A percentile compares a stretch with the other conserved stretches of the same genome.
These are phyloP conservation scores for Rhyacichthys aspro DNA, from an alignment of 2,797 vertebrate species.

Conservation along the genomic window DNA sequence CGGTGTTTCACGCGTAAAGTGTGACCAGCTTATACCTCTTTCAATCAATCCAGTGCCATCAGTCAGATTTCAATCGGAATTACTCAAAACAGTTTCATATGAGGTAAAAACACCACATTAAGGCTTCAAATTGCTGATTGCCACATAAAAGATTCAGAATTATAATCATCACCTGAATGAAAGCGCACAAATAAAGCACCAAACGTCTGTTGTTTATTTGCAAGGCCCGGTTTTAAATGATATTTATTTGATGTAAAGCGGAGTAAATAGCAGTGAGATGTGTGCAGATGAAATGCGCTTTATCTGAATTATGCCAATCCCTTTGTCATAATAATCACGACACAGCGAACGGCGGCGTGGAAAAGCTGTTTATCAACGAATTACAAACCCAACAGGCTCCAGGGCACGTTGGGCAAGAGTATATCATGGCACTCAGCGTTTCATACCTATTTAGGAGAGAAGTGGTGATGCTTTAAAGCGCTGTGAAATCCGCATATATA, in stretches of 20 bases:
- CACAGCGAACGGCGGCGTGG: constrained; percentile 54
- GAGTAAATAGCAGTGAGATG: constrained; percentile 51
- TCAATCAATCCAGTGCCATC: constrained; percentile 12
- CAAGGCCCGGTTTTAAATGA: constrained; percentile 45
- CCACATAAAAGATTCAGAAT: constrained; percentile 68
- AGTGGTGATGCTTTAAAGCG: constrained; percentile 58
- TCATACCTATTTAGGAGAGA: constrained; percentile 63
- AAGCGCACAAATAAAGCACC: neutral
- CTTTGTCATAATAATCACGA: constrained; percentile 64
- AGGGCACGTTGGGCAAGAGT: constrained; percentile 60
- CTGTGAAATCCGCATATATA: constrained; percentile 63
- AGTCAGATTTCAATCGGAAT: constrained; percentile 25
- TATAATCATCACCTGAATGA: constrained; percentile 63
- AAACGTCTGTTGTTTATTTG: constrained; percentile 9
- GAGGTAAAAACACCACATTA: constrained; percentile 66
- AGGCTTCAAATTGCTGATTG: constrained; percentile 67
- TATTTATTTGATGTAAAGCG: constrained; percentile 55
- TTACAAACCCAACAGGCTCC: constrained; percentile 67
- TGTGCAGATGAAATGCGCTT: constrained; percentile 61
- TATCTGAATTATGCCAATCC: constrained; percentile 59
- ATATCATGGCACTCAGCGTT: constrained; percentile 65
- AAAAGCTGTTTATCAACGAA: constrained; percentile 79
- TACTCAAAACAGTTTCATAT: too few species aligned
- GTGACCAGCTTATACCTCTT: too few species aligned
- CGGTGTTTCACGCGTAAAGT: too few species aligned